Conservation (phyloP, 2,888 invertebrate species). For the Azorinus chamasolen region DNA sequence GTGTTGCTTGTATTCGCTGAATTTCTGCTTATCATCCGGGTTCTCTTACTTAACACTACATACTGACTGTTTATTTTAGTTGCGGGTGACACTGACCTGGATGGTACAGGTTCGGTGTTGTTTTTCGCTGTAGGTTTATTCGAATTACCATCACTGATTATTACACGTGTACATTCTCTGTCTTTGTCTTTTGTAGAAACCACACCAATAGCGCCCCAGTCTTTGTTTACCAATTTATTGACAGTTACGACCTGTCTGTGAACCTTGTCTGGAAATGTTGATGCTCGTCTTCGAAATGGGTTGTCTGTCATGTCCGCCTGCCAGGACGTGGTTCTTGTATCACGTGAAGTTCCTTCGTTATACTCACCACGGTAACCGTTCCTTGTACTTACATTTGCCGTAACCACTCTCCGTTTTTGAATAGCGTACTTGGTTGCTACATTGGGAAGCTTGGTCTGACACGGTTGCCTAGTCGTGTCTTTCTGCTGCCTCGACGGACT, state of each 20-base stretch:
- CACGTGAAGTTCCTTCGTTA: neutral
- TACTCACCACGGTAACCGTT: neutral
- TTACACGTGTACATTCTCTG: neutral
- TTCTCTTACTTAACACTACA: no score
- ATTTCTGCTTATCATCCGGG: no score
- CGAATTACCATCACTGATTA: no score
- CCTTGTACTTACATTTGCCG: neutral
- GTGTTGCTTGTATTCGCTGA: no score
- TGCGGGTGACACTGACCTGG: no score
- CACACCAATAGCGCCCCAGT: constrained; percentile 6
- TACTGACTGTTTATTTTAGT: no score
- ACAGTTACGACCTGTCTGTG: constrained; percentile 29
- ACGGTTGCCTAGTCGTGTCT: constrained; percentile 4
- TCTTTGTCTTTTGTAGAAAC: neutral
- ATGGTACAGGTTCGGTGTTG: no score
- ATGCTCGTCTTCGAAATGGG: constrained; percentile 54
- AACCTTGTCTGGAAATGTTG: constrained; percentile 55
- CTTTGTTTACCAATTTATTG: constrained; percentile 23
- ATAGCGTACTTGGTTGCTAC: constrained; percentile 54
- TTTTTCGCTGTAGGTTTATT: no score
- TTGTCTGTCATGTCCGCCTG: constrained; percentile 10
- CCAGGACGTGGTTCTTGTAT: neutral
- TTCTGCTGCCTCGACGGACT: constrained; percentile 22
- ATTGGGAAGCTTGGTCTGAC: constrained; percentile 29
- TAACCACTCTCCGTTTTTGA: neutral